Base-by-base conservation (phyloP, 2,113 vertebrate species). In the Rhinoderma darwinii region DNA sequence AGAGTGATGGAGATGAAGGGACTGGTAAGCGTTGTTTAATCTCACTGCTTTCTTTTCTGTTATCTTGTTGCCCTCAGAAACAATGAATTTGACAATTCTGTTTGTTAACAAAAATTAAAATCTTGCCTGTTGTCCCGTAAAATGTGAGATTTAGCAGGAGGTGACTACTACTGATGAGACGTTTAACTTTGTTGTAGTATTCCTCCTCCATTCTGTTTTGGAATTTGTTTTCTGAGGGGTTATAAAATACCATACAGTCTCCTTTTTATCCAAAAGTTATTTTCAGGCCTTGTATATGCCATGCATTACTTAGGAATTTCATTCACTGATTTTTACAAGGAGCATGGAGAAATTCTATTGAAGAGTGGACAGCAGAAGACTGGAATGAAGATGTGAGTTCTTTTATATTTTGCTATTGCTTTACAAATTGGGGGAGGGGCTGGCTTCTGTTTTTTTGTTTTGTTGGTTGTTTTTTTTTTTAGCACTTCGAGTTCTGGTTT, bases 351-450 rank as follows among this genome's bases (percentile, higher is more conserved):
- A 97, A 95, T 83, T 96, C 95, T 83, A 59, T 96, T 86, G 98
- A 99, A 88, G 98, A 99, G 77, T 99, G 97, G 97, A 95, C 94
- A 80, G 89, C 96, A 37, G 98, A 99, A 89, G 98, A 99, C 86
- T 99, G 98, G 98, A 97, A 94, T 90, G 98, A 99, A 94, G 98
- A 99, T 92, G 98, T 99, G 93, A 96, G 94, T 92, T 18, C 35
- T 17, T 3, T 30, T 47, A n/a, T 47, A 25, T 30, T 32, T 37
- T 70, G 8, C 17, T 35, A 11, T 35, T 37, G 11, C 14, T 70
- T 22, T 14, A 32, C 61, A 3, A 25, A 25, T 74, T 74, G 20
- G 37, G 22, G 10, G 32, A 35, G 39, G 37, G 14, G 5, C 0
- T 43, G 14, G 5, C 0, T 43, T 12, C n/a, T 25, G 10, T n/a